Conservation (phyloP, 2,113 vertebrate genomes). For the Ageneiosus marmoratus region DNA sequence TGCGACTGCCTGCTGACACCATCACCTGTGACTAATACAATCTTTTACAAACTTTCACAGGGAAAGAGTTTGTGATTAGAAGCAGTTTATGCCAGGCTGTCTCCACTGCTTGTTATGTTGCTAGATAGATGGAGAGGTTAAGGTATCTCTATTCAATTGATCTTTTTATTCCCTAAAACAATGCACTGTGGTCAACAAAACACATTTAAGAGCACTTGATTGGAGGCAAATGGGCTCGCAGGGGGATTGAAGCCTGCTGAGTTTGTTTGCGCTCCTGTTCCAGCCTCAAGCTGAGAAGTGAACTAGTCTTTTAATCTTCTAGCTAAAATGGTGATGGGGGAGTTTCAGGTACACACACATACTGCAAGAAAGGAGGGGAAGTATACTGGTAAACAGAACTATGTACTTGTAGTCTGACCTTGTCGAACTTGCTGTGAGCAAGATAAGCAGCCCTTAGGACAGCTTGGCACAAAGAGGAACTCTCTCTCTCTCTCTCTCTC, state of each 20-base stretch:
- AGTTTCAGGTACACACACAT: constrained; percentile 37
- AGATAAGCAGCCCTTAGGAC: constrained; percentile 70
- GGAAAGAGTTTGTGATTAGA: constrained; percentile 23
- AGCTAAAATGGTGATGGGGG: constrained; percentile 40
- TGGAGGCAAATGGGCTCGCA: constrained; percentile 39
- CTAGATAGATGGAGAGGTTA: constrained; percentile 43
- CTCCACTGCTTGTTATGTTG: constrained; percentile 36
- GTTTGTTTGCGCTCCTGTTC: constrained; percentile 38
- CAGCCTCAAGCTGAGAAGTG: constrained; percentile 45
- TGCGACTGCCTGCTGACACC: constrained; percentile 40
- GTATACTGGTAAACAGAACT: constrained; percentile 60
- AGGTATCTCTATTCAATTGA: constrained; percentile 27
- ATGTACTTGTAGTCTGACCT: constrained; percentile 57
- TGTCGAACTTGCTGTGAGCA: constrained; percentile 63
- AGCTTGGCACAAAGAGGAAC: constrained; percentile 47
- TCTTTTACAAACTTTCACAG: constrained; percentile 41
- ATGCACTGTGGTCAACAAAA: constrained; percentile 36
- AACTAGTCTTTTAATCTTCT: constrained; percentile 51
- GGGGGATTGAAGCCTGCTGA: constrained; percentile 34
- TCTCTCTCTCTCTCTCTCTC: constrained; percentile 23
- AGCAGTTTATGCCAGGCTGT: constrained; percentile 28
- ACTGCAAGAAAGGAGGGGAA: constrained; percentile 16
- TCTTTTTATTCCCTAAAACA: constrained; percentile 37
- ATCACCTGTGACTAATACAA: constrained; percentile 41
- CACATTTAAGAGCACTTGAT: constrained; percentile 39